Conservation (phyloP, 2,888 invertebrate species). For the Diaphora mendica region DNA sequence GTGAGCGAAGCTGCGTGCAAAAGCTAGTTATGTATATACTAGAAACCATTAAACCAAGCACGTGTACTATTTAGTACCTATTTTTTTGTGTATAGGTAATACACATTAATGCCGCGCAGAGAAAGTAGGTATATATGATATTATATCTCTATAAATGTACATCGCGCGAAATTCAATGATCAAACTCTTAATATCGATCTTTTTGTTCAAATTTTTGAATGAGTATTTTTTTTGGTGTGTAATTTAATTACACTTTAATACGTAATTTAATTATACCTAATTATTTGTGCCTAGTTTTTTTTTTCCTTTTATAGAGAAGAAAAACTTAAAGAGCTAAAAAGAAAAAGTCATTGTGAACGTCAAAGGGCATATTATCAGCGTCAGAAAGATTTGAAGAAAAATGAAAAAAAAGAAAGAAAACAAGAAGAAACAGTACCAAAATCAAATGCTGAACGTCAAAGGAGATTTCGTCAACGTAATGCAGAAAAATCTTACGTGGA, state of each 20-base stretch:
- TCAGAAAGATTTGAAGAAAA: conserved; percentile 21
- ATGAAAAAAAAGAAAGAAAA: conserved; percentile 2
- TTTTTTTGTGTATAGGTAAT: too few species aligned
- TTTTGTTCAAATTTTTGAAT: too few species aligned
- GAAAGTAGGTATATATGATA: too few species aligned
- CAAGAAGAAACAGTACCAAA: conserved; percentile 30
- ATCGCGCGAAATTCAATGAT: too few species aligned
- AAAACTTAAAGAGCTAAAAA: neutral
- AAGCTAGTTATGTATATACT: too few species aligned
- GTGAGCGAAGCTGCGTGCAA: too few species aligned
- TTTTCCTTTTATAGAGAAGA: conserved; percentile 29
- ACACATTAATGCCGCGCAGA: too few species aligned
- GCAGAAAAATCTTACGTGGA: conserved; percentile 27
- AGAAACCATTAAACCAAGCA: too few species aligned
- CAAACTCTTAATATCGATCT: too few species aligned
- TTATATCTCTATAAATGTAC: too few species aligned
- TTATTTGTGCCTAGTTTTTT: conserved; percentile 39
- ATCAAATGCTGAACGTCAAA: conserved; percentile 44
- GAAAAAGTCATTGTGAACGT: neutral
- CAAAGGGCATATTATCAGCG: conserved; percentile 9
- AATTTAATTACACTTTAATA: conserved; percentile 27
- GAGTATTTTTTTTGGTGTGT: too few species aligned
- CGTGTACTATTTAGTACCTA: too few species aligned
- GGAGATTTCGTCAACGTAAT: conserved; percentile 40
- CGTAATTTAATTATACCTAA: conserved; percentile 23